Conservation (phyloP, 2,113 vertebrate species). For the Dascyllus trimaculatus region DNA sequence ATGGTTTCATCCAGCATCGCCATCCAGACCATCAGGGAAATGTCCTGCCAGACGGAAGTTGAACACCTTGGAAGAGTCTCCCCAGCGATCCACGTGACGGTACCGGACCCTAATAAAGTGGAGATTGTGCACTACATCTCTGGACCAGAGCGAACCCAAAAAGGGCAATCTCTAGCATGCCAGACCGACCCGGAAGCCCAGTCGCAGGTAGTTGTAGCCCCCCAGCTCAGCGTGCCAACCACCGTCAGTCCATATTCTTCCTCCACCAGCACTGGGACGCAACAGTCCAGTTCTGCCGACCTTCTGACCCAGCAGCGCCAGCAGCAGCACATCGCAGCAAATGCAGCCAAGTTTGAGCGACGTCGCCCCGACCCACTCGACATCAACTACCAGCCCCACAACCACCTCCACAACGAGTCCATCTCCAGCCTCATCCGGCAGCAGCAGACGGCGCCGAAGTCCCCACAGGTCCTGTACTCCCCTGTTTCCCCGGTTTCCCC, state of each 20-base stretch:
- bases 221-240: conserved; percentile 92
- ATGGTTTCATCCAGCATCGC: conserved; percentile 90
- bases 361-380: conserved; percentile 96
- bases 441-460: conserved; percentile 89
- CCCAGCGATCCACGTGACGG: conserved; percentile 94
- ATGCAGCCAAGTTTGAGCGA: conserved; percentile 90
- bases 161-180: conserved; percentile 95
- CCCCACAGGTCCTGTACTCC: conserved; percentile 97
- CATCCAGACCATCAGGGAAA: conserved; percentile 92
- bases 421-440: conserved; percentile 92
- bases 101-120: conserved; percentile 92
- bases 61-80: conserved; percentile 91
- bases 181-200: conserved; percentile 94
- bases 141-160: conserved; percentile 93
- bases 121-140: conserved; percentile 97
- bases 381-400: conserved; percentile 93
- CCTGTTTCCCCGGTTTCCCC: conserved; percentile 96
- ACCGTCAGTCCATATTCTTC: conserved; percentile 93
- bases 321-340: conserved; percentile 83
- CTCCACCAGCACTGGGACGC: conserved; percentile 85
- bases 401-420: conserved; percentile 91
- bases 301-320: conserved; percentile 82
- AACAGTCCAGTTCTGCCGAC: conserved; percentile 89
- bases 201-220: conserved; percentile 90
- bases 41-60: conserved; percentile 81